Evolutionary conservation across 2,797 vertebrate genomes (phyloP), one percentile per base, ranked within the genome.

Genomic region (Myotis daubentonii): DNA sequence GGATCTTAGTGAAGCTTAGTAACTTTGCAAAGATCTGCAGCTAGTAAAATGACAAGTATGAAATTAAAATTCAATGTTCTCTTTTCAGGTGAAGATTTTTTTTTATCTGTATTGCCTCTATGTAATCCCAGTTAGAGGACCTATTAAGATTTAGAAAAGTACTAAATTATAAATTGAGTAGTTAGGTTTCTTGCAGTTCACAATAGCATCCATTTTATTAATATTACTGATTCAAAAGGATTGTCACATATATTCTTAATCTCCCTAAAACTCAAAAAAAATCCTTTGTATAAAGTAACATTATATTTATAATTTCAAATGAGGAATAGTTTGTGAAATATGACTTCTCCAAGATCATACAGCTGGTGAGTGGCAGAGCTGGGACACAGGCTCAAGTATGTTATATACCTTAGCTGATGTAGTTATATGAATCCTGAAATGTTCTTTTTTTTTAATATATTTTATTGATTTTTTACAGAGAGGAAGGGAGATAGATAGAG

Each of bases 381-480:
- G 9, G 3, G 20, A 92, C 1, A 47, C 5, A 17, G 7, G 20
- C 6, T 3, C 10, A 36, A 3, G 6, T 33, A 0, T 30, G 0
- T 33, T 38, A 8, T 1, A 19, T 71, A 28, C 5, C 12, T 53
- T 44, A 38, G 36, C 23, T 71, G 25, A 76, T 36, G 0, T 7
- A 57, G 19, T 5, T 36, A 72, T 51, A 33, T 30, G 0, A 70
- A 55, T 13, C 4, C 3, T 44, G 12, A 76, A 38, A n/a, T 30
- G 20, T 55, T 49, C 13, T n/a, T 80, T 13, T 11, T n/a, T n/a
- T n/a, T n/a, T n/a, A n/a, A n/a, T n/a, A n/a, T n/a, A n/a, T n/a
- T n/a, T n/a, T n/a, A n/a, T n/a, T n/a, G n/a, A n/a, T n/a, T n/a
- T n/a, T n/a, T n/a, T n/a, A n/a, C n/a, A n/a, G n/a, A n/a, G n/a